Conservation (phyloP, 2,888 invertebrate genomes). For the Microctonus aethiopoides region DNA sequence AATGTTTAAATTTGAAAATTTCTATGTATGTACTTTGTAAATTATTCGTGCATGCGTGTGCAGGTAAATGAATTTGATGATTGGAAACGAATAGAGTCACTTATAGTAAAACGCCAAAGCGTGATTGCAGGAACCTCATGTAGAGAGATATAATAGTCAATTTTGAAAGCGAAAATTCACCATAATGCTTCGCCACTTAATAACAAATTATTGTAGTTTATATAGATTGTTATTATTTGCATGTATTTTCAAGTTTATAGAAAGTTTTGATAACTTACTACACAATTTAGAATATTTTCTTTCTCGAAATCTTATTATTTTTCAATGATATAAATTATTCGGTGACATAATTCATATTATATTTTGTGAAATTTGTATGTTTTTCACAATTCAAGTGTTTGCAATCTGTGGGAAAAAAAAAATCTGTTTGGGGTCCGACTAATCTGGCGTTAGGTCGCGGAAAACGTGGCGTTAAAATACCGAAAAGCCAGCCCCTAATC, state of each 20-base stretch:
- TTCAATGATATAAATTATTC: not conserved
- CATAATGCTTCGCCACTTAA: conserved; percentile 5
- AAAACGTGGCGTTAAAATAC: conserved; percentile 62
- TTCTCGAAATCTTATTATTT: not conserved
- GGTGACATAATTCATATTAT: not conserved
- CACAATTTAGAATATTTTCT: not conserved
- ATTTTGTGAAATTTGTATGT: conserved; percentile 6
- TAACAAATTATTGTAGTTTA: not conserved
- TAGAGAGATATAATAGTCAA: conserved; percentile 9
- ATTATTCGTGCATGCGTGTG: too few relatives aligned
- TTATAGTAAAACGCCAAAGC: conserved; percentile 3
- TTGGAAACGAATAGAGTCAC: not conserved
- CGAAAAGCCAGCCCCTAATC: conserved; percentile 60
- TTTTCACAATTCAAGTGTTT: conserved; percentile 14
- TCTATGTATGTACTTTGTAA: conserved; percentile 8
- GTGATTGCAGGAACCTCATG: conserved; percentile 4
- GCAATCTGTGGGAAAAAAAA: conserved; percentile 42
- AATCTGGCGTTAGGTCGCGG: conserved; percentile 58
- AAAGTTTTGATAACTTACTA: not conserved
- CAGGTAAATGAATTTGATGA: conserved; percentile 9
- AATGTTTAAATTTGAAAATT: conserved; percentile 4
- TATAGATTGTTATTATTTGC: not conserved
- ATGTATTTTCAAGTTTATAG: not conserved
- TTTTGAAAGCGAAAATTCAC: not conserved
- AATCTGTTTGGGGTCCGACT: conserved; percentile 58